Evolutionary conservation across 2,888 invertebrate genomes (phyloP).

Genomic region (Epsilonema sp.): DNA sequence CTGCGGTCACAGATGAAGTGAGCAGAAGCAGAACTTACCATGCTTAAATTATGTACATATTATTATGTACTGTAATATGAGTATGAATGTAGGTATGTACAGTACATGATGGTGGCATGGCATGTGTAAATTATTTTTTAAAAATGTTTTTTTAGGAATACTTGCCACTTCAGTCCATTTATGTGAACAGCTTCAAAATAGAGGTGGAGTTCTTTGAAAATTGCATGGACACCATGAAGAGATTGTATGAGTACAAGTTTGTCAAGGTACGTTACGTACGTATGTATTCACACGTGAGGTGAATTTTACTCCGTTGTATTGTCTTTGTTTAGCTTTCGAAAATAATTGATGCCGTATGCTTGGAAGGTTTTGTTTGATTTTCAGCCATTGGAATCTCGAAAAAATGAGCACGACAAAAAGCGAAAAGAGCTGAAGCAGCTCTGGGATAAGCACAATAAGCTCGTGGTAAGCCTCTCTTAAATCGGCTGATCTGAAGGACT

Average conservation of each 20-base stretch:
- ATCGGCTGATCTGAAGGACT: too few relatives aligned
- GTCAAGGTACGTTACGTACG: constrained; percentile 34
- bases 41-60: too few relatives aligned
- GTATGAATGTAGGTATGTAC: too few relatives aligned
- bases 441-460: constrained; percentile 35
- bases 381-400: constrained; percentile 33
- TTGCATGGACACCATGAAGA: constrained; percentile 32
- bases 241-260: constrained; percentile 36
- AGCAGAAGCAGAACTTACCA: too few relatives aligned
- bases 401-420: constrained; percentile 35
- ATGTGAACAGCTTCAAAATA: constrained; percentile 35
- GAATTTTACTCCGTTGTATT: not conserved
- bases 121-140: too few relatives aligned
- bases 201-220: constrained; percentile 35
- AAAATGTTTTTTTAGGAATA: not conserved
- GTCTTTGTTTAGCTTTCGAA: too few relatives aligned
- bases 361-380: constrained; percentile 10
- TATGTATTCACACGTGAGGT: too few relatives aligned
- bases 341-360: too few relatives aligned
- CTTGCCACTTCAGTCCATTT: constrained; percentile 25
- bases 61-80: too few relatives aligned
- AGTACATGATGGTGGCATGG: too few relatives aligned
- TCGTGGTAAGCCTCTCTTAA: constrained; percentile 29
- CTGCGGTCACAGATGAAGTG: constrained; percentile 2
- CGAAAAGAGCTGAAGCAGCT: constrained; percentile 35